Evolutionary conservation across 2,888 invertebrate species (phyloP), one percentile per base, ranked within the genome.

Genomic region (Cryptus armator): DNA sequence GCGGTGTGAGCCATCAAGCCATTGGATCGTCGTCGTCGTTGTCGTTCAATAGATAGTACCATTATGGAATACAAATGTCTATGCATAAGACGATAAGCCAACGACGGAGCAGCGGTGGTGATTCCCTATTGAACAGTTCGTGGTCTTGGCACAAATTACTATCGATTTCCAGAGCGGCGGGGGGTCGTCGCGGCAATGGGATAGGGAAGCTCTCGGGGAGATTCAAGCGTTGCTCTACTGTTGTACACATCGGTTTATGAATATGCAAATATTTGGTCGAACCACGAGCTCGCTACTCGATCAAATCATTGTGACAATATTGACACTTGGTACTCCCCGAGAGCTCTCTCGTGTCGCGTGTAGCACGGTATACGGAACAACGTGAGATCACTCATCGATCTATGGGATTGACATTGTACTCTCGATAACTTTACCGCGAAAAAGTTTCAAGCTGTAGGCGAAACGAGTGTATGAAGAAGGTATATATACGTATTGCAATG

Each of bases 221-320:
- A 62, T 64, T 56, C 44, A 56, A 48, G 44, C 10, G 51, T 51
- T 43, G 43, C 37, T 51, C 14, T n/a, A 32, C 14, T 16, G 64
- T 72, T 37, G 46, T 79, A 81, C 78, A 87, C 83, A 77, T 67
- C 46, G 80, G 86, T 87, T 37, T 88, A 90, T 89, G 90, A 90
- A 90, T 90, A 90, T 90, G 88, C 89, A 90, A 90, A 89, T 87
- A 87, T 88, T 87, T 85, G 84, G 70, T 59, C 74, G 84, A 80
- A 77, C 53, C 37, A 59, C 70, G 76, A 84, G 71, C 81, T 85
- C 74, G 70, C 86, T 64, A 84, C 71, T 76, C 84, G 85, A 85
- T 88, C 87, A 81, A 85, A 87, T 85, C 82, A 86, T 81, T 84
- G 67, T 78, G 86, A 85, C 85, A 86, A 87, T 89, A 86, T 89